Percentiles rank a stretch among this genome's conserved stretches.
phyloP scores from a whole-genome alignment of 2,888 invertebrate species.

The Chrysina gloriosa region DNA sequence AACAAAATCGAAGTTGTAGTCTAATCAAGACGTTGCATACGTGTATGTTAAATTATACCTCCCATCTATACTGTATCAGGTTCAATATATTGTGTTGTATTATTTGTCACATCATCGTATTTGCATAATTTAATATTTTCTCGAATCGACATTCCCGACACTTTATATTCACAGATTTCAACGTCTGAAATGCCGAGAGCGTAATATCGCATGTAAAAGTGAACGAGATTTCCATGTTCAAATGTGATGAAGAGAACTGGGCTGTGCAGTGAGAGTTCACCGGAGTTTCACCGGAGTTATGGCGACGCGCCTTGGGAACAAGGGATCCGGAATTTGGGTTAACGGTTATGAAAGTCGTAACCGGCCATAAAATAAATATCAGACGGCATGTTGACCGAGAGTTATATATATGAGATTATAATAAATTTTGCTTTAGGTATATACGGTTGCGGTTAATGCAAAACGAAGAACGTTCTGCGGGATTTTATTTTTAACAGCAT shows the following conservation, averaged over 20 bases:
- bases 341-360: conserved; percentile 37
- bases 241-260: conserved; percentile 27
- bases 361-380: conserved; percentile 36
- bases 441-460: conserved; percentile 16
- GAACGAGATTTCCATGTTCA: conserved; percentile 28
- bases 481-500: conserved; percentile 8
- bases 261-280: conserved; percentile 16
- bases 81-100: neutral
- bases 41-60: too few relatives aligned
- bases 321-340: conserved; percentile 32
- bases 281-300: conserved; percentile 18
- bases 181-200: conserved; percentile 7
- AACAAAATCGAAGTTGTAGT: too few relatives aligned
- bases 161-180: conserved; percentile 25
- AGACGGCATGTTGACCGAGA: conserved; percentile 36
- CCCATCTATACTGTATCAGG: neutral
- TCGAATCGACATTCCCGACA: conserved; percentile 1
- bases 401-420: conserved; percentile 33
- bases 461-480: neutral
- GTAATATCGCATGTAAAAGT: conserved; percentile 27
- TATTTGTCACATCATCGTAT: neutral
- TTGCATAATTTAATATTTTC: conserved; percentile 4
- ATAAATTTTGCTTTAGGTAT: conserved; percentile 34
- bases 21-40: too few relatives aligned
- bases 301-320: conserved; percentile 27